phyloP scores from a whole-genome alignment of 2,888 invertebrate species.

The Lymantria monacha region DNA sequence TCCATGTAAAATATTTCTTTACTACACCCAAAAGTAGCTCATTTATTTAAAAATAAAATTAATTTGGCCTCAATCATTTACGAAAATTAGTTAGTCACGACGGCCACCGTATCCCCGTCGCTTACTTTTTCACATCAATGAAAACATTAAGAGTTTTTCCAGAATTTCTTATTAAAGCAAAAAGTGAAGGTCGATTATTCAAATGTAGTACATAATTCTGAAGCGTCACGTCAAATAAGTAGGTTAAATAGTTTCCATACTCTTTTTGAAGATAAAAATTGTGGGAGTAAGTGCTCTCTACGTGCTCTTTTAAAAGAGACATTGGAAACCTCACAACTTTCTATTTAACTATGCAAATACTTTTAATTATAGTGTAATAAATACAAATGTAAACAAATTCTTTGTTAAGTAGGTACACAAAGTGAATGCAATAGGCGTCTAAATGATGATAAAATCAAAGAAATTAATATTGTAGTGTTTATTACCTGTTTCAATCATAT shows the following conservation, averaged over 20 bases:
- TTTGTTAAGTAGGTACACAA: no score
- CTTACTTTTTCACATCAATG: constrained; percentile 30
- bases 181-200: constrained; percentile 56
- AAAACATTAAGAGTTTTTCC: constrained; percentile 45
- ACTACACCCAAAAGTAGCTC: no score
- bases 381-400: constrained; percentile 17
- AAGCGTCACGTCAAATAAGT: constrained; percentile 59
- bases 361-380: constrained; percentile 30
- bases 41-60: neutral
- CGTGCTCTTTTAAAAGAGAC: constrained; percentile 43
- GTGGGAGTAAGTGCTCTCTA: constrained; percentile 45
- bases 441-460: no score
- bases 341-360: constrained; percentile 32
- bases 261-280: constrained; percentile 50
- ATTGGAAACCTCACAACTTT: constrained; percentile 17
- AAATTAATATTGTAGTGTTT: no score
- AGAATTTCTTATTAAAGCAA: constrained; percentile 49
- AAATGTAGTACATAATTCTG: constrained; percentile 69
- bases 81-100: constrained; percentile 34
- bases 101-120: constrained; percentile 26
- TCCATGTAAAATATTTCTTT: no score
- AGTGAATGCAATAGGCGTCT: no score
- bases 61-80: neutral
- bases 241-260: constrained; percentile 59
- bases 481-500: no score